Evolutionary conservation across 35 echinoderm and acorn worm species (phyloP), one percentile per base, ranked within the genome.

Genomic region (Heliocidaris erythrogramma): DNA sequence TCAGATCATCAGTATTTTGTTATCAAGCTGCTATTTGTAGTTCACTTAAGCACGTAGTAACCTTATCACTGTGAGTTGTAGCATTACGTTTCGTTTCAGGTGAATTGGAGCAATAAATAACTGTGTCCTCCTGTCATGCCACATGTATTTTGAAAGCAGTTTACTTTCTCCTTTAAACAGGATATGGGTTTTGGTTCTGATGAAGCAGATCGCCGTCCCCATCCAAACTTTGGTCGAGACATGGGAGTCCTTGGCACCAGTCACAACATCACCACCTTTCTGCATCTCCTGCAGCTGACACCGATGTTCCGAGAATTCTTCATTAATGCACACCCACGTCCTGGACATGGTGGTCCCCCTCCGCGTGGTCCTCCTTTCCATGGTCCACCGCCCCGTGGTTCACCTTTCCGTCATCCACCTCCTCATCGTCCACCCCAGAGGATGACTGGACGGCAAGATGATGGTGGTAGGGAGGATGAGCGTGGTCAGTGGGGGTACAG

Each of bases 221-320:
- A 59, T 30, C 48, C 91, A 48, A 13, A 92, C 47, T 30, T 92
- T 48, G 47, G 48, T 30, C 7, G 48, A 21, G 48, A 92, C 50
- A 30, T 59, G 47, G 50, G 30, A 52, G 14, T 59, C 48, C 50
- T 92, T 59, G 50, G 91, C 91, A 49, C 12, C n/a, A 56, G 49
- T 59, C 91, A 92, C 49, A 92, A 92, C 91, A 49, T 92, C 48
- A 48, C 91, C 49, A 49, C 10, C 48, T 92, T 92, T n/a, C 48
- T 92, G 29, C 16, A 21, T 14, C 91, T 92, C 11, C 47, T 92
- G 49, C 16, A 27, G 30, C 18, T 13, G 49, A 92, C 91, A 30
- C 91, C 47, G 18, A 92, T 92, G 47, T 30, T 59, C 17, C 48
- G 30, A 50, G 91, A 92, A 30, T 59, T 92, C 29, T 92, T 92